These are phyloP conservation scores for Dreissena polymorpha DNA, from an alignment of 1,140 invertebrate genomes.

Conservation along the genomic window DNA sequence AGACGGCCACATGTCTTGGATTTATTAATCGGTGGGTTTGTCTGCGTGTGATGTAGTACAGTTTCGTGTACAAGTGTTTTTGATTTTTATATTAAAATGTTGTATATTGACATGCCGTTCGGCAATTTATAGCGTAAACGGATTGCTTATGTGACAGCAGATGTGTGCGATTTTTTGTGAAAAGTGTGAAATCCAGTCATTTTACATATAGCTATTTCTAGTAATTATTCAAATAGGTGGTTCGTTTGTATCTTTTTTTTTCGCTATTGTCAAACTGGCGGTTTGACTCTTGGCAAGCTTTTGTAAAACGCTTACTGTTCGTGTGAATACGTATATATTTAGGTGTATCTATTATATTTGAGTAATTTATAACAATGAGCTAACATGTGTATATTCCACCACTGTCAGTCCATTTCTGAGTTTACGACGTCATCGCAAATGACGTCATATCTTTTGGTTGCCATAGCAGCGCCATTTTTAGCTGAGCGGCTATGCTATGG, in stretches of 20 bases:
- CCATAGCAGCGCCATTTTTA: constrained; percentile 32
- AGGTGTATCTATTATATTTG: constrained; percentile 46
- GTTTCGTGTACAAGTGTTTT: too few relatives aligned
- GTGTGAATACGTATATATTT: constrained; percentile 13
- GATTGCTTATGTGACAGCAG: too few relatives aligned
- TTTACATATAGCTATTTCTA: background rate
- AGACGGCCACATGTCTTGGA: too few relatives aligned
- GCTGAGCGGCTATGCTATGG: constrained; percentile 33
- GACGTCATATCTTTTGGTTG: constrained; percentile 48
- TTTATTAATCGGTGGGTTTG: too few relatives aligned
- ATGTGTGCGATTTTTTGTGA: background rate
- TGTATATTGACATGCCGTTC: too few relatives aligned
- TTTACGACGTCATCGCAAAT: constrained; percentile 53
- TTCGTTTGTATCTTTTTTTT: constrained; percentile 34
- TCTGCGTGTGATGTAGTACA: too few relatives aligned
- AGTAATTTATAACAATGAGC: constrained; percentile 44
- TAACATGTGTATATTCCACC: constrained; percentile 46
- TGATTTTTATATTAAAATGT: too few relatives aligned
- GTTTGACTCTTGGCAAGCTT: constrained; percentile 24
- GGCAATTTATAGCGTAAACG: too few relatives aligned
- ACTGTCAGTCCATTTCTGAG: constrained; percentile 42
- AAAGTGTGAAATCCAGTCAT: background rate
- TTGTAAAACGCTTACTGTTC: constrained; percentile 32
- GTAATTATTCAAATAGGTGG: background rate
- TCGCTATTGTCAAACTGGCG: constrained; percentile 38